Conservation (phyloP, 1,140 invertebrate species). For the Bombus huntii region DNA sequence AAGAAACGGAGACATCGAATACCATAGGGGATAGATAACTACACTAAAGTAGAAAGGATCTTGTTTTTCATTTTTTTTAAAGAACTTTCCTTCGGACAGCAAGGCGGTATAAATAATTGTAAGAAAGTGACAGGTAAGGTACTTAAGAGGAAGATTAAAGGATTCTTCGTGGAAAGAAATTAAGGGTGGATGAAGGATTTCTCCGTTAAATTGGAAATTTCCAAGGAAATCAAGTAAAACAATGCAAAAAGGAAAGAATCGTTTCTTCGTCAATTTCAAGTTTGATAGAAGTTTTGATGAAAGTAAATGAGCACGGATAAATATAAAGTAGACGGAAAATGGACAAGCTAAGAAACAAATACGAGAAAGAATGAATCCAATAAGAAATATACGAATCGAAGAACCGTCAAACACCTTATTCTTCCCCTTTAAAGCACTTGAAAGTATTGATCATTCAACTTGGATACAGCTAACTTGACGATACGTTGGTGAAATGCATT, state of each 20-base stretch:
- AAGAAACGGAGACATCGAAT: too few relatives aligned
- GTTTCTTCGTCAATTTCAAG: not conserved
- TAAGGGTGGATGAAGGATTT: not conserved
- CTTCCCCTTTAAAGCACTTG: slow-evolving; percentile 43
- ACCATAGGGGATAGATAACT: too few relatives aligned
- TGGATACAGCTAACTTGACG: slow-evolving; percentile 34
- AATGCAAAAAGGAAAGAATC: not conserved
- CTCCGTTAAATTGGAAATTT: not conserved
- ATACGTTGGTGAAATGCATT: slow-evolving; percentile 30
- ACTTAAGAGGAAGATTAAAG: not conserved
- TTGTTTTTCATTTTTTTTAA: not conserved
- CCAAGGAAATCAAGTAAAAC: not conserved
- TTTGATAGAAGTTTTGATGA: not conserved
- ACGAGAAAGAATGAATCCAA: not conserved
- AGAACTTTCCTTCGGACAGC: not conserved
- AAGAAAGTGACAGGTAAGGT: not conserved
- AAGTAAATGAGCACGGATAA: not conserved
- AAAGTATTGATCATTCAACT: slow-evolving; percentile 54
- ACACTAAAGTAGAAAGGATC: not conserved
- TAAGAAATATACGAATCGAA: not conserved
- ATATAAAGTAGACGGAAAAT: not conserved
- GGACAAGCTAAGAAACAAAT: not conserved
- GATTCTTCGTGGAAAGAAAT: not conserved
- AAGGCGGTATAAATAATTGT: not conserved
- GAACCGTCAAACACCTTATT: not conserved